Evolutionary conservation across 1,140 invertebrate genomes (phyloP).

Genomic region (Ceratina calcarata): DNA sequence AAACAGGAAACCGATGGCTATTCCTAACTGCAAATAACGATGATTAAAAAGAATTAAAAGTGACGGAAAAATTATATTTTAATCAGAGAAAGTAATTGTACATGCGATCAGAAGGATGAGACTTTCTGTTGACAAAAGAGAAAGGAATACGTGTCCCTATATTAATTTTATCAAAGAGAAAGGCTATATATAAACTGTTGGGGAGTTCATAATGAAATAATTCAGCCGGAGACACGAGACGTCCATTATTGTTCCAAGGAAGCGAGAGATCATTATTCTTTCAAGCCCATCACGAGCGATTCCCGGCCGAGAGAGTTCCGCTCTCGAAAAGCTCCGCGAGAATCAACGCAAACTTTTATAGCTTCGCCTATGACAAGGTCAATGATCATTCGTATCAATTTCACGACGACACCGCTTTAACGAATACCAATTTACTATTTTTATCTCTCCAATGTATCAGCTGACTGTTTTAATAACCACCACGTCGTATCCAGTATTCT

Average conservation of each 20-base stretch:
- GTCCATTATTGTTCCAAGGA: constrained; percentile 44
- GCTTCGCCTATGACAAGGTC: constrained; percentile 7
- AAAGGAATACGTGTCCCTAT: not conserved
- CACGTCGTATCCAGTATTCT: no score
- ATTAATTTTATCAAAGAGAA: no score
- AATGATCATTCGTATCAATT: constrained; percentile 13
- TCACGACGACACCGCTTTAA: not conserved
- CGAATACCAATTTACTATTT: not conserved
- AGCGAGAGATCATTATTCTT: constrained; percentile 54
- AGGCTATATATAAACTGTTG: not conserved
- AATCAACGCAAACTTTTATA: not conserved
- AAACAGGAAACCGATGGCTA: constrained; percentile 93
- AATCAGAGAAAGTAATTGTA: no score
- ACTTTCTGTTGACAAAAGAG: no score
- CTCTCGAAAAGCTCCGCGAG: constrained; percentile 18
- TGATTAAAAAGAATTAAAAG: no score
- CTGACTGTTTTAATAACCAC: not conserved
- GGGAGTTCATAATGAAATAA: not conserved
- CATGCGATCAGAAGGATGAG: no score
- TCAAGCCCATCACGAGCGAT: constrained; percentile 44
- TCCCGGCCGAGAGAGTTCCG: constrained; percentile 23
- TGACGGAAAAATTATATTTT: not conserved
- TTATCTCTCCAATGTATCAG: not conserved
- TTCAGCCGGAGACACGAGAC: not conserved
- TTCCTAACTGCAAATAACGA: constrained; percentile 85